Percentiles rank a stretch among this genome's conserved stretches.
Evolutionary conservation across 2,888 invertebrate species (phyloP).

Genomic region (Erannis defoliaria): DNA sequence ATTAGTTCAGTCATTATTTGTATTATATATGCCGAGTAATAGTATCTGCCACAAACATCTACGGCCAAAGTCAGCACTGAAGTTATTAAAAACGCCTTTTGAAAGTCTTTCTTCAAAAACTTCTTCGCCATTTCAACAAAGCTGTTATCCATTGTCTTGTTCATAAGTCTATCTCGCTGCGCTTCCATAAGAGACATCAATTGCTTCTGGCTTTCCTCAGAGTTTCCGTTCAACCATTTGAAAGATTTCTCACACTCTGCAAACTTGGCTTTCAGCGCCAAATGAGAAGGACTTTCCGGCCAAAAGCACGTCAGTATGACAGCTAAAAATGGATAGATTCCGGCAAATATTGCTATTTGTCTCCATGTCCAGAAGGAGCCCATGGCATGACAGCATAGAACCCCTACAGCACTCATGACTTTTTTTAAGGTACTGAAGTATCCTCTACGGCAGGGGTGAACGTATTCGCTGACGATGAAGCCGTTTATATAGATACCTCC

Average conservation of each 20-base stretch:
- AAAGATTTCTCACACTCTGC: conserved; percentile 55
- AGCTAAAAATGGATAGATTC: conserved; percentile 36
- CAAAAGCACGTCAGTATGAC: conserved; percentile 52
- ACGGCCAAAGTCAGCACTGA: conserved; percentile 50
- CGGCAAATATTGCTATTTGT: conserved; percentile 50
- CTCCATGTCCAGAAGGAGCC: conserved; percentile 56
- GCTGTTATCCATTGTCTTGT: conserved; percentile 8
- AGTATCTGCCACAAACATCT: conserved; percentile 58
- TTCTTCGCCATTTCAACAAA: conserved; percentile 33
- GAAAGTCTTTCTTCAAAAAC: conserved; percentile 53
- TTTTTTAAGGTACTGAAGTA: conserved; percentile 58
- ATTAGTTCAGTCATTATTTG: conserved; percentile 57
- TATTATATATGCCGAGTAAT: conserved; percentile 54
- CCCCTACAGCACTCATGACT: conserved; percentile 46
- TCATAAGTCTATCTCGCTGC: conserved; percentile 30
- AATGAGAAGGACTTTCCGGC: conserved; percentile 61
- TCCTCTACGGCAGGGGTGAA: conserved; percentile 55
- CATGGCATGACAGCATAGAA: conserved; percentile 55
- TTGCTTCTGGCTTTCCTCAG: conserved; percentile 46
- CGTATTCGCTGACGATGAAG: conserved; percentile 57
- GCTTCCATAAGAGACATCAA: conserved; percentile 52
- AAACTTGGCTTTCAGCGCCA: conserved; percentile 58
- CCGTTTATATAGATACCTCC: conserved; percentile 53
- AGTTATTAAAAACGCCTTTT: conserved; percentile 51
- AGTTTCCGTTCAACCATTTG: conserved; percentile 54